phyloP scores from a whole-genome alignment of 2,888 invertebrate genomes.

The Eucera pruinosa region DNA sequence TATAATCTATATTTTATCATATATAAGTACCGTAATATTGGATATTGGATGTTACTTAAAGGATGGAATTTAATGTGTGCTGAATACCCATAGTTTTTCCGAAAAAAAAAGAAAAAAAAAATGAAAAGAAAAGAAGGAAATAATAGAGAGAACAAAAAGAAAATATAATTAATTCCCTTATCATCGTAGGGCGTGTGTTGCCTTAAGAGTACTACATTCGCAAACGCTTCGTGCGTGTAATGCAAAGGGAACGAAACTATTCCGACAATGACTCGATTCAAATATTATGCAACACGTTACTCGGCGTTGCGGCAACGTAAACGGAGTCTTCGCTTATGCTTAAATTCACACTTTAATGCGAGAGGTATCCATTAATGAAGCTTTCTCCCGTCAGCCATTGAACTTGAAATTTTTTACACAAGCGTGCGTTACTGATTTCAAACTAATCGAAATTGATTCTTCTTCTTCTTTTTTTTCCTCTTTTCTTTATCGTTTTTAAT shows the following conservation, averaged over 20 bases:
- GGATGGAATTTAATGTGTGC: constrained; percentile 58
- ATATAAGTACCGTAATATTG: constrained; percentile 71
- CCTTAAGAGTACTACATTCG: constrained; percentile 57
- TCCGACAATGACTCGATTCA: constrained; percentile 60
- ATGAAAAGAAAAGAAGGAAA: constrained; percentile 23
- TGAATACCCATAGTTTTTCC: constrained; percentile 28
- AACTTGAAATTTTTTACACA: constrained; percentile 6
- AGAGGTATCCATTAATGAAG: constrained; percentile 44
- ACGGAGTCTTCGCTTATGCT: constrained; percentile 53
- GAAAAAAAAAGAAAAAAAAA: constrained; percentile 40
- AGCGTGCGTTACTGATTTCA: constrained; percentile 39
- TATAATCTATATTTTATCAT: constrained; percentile 66
- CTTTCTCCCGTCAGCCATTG: constrained; percentile 21
- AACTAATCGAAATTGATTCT: constrained; percentile 35
- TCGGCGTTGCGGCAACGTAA: constrained; percentile 50
- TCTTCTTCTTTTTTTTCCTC: too few species aligned
- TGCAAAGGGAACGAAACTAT: constrained; percentile 65
- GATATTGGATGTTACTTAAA: constrained; percentile 68
- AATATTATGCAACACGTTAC: constrained; percentile 60
- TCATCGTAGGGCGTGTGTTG: constrained; percentile 61
- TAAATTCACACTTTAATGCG: constrained; percentile 43
- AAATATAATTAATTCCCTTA: constrained; percentile 52
- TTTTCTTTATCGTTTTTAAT: too few species aligned
- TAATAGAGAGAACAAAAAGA: constrained; percentile 4
- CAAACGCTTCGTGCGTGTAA: constrained; percentile 53